These are phyloP conservation scores for Oophaga sylvatica DNA, from an alignment of 2,797 vertebrate genomes.

Conservation along the genomic window DNA sequence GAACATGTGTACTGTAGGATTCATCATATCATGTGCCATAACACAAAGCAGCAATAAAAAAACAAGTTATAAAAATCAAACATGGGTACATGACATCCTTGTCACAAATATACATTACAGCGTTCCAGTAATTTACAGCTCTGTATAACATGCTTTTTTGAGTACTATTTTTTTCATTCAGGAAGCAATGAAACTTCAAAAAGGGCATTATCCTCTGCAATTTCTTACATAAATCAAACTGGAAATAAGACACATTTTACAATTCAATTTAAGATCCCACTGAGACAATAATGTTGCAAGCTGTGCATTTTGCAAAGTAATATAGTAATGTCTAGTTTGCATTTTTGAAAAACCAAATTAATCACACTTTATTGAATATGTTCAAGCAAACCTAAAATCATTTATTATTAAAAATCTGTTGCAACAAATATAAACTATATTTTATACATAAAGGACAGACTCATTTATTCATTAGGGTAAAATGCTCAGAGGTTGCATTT, in stretches of 20 bases:
- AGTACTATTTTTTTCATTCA: conserved; percentile 72
- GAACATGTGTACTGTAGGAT: conserved; percentile 79
- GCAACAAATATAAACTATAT: conserved; percentile 83
- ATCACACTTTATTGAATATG: conserved; percentile 85
- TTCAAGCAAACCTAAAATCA: conserved; percentile 82
- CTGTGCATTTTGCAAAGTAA: conserved; percentile 85
- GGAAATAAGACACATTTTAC: conserved; percentile 85
- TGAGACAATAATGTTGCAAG: conserved; percentile 87
- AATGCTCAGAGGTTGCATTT: conserved; percentile 79
- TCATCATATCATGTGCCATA: conserved; percentile 74
- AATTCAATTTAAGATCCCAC: conserved; percentile 87
- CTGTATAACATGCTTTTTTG: conserved; percentile 72
- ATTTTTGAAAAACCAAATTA: conserved; percentile 87
- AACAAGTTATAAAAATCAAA: conserved; percentile 72
- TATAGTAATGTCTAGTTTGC: conserved; percentile 87
- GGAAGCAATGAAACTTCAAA: conserved; percentile 79
- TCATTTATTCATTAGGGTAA: conserved; percentile 86
- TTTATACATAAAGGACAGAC: conserved; percentile 86
- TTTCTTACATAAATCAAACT: conserved; percentile 85
- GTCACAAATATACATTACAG: conserved; percentile 67
- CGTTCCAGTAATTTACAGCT: conserved; percentile 71
- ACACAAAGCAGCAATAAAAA: conserved; percentile 74
- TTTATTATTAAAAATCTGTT: conserved; percentile 85
- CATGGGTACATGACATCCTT: conserved; percentile 67
- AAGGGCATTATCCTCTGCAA: conserved; percentile 78